Conservation (phyloP, 2,888 invertebrate species). For the Autographa pulchrina region DNA sequence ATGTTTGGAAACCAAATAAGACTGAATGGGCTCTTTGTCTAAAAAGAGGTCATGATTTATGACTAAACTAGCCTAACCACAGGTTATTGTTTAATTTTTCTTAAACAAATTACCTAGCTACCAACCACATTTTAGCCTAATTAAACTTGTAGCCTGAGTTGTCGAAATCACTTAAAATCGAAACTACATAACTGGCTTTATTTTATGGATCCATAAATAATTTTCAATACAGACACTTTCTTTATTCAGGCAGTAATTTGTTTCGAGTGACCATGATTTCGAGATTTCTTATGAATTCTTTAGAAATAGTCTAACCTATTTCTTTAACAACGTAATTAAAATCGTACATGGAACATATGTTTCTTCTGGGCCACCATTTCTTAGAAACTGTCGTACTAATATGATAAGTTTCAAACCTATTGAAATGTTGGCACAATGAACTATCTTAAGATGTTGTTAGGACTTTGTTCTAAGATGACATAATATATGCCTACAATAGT, state of each 20-base stretch:
- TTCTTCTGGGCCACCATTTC: slow-evolving; percentile 28
- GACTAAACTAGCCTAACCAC: slow-evolving; percentile 36
- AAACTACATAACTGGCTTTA: background rate
- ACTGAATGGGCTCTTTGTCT: slow-evolving; percentile 13
- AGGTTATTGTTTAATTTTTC: slow-evolving; percentile 25
- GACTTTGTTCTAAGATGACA: slow-evolving; percentile 41
- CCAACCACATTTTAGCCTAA: background rate
- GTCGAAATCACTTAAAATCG: background rate
- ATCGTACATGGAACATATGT: slow-evolving; percentile 11
- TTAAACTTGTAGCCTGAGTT: background rate
- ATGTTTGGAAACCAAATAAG: slow-evolving; percentile 11
- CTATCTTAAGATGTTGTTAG: slow-evolving; percentile 1
- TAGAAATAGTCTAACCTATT: slow-evolving; percentile 39
- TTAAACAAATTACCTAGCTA: slow-evolving; percentile 21
- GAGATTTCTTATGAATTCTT: slow-evolving; percentile 11
- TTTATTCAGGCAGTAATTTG: slow-evolving; percentile 3
- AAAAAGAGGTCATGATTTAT: slow-evolving; percentile 37
- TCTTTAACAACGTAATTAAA: slow-evolving; percentile 38
- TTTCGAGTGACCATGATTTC: slow-evolving; percentile 46
- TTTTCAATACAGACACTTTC: background rate
- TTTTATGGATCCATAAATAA: background rate
- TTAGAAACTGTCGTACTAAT: slow-evolving; percentile 36
- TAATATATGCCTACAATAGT: background rate
- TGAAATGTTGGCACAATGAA: slow-evolving; percentile 42
- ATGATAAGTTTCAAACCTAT: slow-evolving; percentile 28